Evolutionary conservation across 2,113 vertebrate species (phyloP).

Genomic region (Urocolius indicus): DNA sequence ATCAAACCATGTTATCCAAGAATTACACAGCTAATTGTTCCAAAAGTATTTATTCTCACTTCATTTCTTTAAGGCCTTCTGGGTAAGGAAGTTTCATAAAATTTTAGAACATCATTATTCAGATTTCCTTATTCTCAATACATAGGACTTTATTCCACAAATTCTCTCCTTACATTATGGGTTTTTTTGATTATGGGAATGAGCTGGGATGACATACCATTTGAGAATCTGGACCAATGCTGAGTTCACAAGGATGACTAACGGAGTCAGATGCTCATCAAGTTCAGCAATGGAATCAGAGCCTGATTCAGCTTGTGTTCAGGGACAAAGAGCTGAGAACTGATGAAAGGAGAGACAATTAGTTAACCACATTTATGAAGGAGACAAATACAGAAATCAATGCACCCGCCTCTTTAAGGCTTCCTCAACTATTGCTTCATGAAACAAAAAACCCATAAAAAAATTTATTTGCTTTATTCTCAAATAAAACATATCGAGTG

Average conservation of each 20-base stretch:
- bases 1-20: background rate
- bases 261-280: constrained; percentile 36
- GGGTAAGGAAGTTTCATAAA: background rate
- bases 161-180: background rate
- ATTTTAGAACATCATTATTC: background rate
- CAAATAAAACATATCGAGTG: constrained; percentile 27
- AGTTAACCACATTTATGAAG: background rate
- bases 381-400: constrained; percentile 12
- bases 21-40: background rate
- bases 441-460: background rate
- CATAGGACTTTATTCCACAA: background rate
- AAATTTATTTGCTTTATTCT: constrained; percentile 52
- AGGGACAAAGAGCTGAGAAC: constrained; percentile 9
- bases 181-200: background rate
- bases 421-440: background rate
- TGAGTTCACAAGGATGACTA: constrained; percentile 32
- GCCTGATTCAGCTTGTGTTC: constrained; percentile 9
- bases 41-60: background rate
- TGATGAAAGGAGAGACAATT: constrained; percentile 25
- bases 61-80: background rate
- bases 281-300: background rate
- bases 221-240: background rate
- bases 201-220: background rate
- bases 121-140: background rate
- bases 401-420: background rate